Evolutionary conservation across 2,888 invertebrate species (phyloP).

Genomic region (Alsophila aescularia): DNA sequence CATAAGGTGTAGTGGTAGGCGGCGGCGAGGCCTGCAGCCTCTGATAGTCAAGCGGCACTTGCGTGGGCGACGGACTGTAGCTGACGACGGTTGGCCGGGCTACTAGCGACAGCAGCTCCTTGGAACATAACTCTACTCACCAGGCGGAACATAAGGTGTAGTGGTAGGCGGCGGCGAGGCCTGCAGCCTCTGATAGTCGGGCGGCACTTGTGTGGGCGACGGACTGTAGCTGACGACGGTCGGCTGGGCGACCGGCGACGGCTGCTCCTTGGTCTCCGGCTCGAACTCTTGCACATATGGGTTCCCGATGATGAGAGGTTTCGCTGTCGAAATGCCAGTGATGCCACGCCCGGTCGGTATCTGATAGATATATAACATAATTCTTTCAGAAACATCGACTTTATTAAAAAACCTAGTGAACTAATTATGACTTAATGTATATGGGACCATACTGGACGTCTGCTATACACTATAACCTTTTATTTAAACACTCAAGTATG

Average conservation of each 20-base stretch:
- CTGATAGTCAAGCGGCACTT: constrained; percentile 54
- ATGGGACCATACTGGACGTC: too few relatives aligned
- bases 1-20: constrained; percentile 64
- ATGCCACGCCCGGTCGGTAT: constrained; percentile 74
- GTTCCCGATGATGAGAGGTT: constrained; percentile 77
- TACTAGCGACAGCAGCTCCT: constrained; percentile 39
- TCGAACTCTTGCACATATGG: constrained; percentile 79
- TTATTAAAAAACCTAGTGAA: too few relatives aligned
- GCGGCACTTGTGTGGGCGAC: constrained; percentile 54
- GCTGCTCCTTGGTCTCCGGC: constrained; percentile 67
- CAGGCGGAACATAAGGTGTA: constrained; percentile 73
- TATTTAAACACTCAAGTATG: too few relatives aligned
- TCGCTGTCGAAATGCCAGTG: constrained; percentile 63
- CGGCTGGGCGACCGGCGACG: constrained; percentile 38
- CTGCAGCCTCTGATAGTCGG: constrained; percentile 65
- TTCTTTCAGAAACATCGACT: too few relatives aligned
- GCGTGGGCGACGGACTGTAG: constrained; percentile 61
- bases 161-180: constrained; percentile 65
- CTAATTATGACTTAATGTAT: too few relatives aligned
- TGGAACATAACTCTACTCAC: constrained; percentile 52
- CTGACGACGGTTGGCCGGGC: constrained; percentile 38
- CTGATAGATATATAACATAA: constrained; percentile 42
- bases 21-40: constrained; percentile 66
- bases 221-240: constrained; percentile 52
- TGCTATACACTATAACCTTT: too few relatives aligned